These are phyloP conservation scores for Tetheella fluctuosa DNA, from an alignment of 2,888 invertebrate genomes.

Conservation along the genomic window DNA sequence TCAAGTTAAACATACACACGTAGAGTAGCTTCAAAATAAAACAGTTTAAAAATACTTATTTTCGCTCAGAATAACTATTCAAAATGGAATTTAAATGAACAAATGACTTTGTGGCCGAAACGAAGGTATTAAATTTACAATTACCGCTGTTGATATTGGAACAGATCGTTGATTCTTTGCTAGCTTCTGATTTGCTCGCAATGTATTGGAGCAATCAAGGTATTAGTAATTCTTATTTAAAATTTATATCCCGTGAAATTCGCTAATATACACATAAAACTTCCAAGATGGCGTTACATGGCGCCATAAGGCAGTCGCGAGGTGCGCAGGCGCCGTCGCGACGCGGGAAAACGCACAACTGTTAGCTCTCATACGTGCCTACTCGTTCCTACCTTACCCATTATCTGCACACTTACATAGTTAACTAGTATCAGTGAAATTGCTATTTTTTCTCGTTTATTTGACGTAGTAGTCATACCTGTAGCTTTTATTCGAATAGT, in stretches of 20 bases:
- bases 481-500: neutral
- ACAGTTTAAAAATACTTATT: too few relatives aligned
- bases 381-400: slow-evolving; percentile 11
- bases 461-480: neutral
- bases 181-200: too few relatives aligned
- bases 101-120: too few relatives aligned
- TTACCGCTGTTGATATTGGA: too few relatives aligned
- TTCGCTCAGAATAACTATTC: too few relatives aligned
- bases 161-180: too few relatives aligned
- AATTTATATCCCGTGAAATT: neutral
- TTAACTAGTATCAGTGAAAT: slow-evolving; percentile 19
- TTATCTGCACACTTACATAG: slow-evolving; percentile 1
- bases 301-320: slow-evolving; percentile 31
- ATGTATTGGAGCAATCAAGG: too few relatives aligned
- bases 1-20: neutral
- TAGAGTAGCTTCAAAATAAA: too few relatives aligned
- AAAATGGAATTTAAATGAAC: too few relatives aligned
- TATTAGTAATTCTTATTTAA: neutral
- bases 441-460: slow-evolving; percentile 23
- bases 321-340: slow-evolving; percentile 53
- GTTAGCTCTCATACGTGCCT: slow-evolving; percentile 17
- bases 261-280: neutral
- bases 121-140: too few relatives aligned
- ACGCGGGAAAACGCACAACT: slow-evolving; percentile 57
- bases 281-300: slow-evolving; percentile 33